phyloP scores from a whole-genome alignment of 1,140 invertebrate species.

The Drosophila sproati region DNA sequence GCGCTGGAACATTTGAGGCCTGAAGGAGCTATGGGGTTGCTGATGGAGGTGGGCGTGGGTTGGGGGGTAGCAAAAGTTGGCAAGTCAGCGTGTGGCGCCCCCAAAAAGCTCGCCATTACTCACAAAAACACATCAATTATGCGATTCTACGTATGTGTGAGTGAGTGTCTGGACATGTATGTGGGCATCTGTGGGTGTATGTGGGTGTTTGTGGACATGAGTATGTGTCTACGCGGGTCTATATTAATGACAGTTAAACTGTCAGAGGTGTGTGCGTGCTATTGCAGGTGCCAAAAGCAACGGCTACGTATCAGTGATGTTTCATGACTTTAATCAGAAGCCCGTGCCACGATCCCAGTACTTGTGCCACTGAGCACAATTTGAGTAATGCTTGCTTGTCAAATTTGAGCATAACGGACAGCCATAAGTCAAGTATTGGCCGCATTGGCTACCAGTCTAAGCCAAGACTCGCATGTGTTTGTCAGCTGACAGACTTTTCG shows the following conservation, averaged over 20 bases:
- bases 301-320: constrained; percentile 6
- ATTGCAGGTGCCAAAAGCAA: constrained; percentile 65
- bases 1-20: constrained; percentile 8
- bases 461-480: constrained; percentile 11
- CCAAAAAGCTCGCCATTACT: constrained; percentile 69
- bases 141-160: constrained; percentile 47
- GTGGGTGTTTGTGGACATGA: constrained; percentile 21
- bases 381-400: constrained; percentile 74
- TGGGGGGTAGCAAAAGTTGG: constrained; percentile 55
- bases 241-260: constrained; percentile 83
- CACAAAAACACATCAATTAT: constrained; percentile 82
- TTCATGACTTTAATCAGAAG: background rate
- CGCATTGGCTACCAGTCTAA: background rate
- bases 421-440: constrained; percentile 74
- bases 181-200: constrained; percentile 11
- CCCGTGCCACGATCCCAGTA: constrained; percentile 10
- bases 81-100: constrained; percentile 66
- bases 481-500: constrained; percentile 5
- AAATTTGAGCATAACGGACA: constrained; percentile 71
- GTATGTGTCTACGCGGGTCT: constrained; percentile 46
- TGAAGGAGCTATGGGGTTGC: background rate
- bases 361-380: constrained; percentile 37
- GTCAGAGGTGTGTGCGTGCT: constrained; percentile 77
- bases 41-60: no score
- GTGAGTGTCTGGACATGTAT: constrained; percentile 5